A percentile compares a stretch with the other conserved stretches of the same genome.
Evolutionary conservation across 2,797 vertebrate genomes (phyloP).

Genomic region (Alectoris magna): DNA sequence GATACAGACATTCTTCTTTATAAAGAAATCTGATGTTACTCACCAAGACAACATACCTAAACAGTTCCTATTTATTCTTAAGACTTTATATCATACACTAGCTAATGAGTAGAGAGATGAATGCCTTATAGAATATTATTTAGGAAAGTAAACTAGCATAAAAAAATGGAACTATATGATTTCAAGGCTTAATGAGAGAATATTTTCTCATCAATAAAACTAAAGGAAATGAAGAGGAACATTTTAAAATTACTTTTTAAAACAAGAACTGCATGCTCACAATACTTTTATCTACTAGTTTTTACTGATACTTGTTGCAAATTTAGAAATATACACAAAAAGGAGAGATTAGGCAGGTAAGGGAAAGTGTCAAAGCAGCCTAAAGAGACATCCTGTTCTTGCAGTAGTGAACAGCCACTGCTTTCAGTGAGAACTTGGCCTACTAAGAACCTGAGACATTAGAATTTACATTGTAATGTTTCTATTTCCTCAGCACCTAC

Average conservation of each 20-base stretch:
- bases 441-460: background rate
- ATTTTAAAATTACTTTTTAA: background rate
- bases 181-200: background rate
- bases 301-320: background rate
- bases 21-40: background rate
- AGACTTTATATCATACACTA: background rate
- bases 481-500: background rate
- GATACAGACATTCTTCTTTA: background rate
- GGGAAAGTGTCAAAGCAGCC: background rate
- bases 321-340: background rate
- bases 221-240: background rate
- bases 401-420: background rate
- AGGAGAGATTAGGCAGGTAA: background rate
- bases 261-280: background rate
- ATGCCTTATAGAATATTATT: background rate
- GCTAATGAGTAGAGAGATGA: background rate
- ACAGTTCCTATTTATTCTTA: background rate
- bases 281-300: background rate
- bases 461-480: background rate
- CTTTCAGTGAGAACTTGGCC: background rate
- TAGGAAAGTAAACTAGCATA: background rate
- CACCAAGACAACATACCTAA: background rate
- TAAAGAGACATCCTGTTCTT: background rate
- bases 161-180: background rate
- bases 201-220: background rate